Evolutionary conservation across 2,113 vertebrate genomes (phyloP).

Genomic region (Festucalex cinctus): DNA sequence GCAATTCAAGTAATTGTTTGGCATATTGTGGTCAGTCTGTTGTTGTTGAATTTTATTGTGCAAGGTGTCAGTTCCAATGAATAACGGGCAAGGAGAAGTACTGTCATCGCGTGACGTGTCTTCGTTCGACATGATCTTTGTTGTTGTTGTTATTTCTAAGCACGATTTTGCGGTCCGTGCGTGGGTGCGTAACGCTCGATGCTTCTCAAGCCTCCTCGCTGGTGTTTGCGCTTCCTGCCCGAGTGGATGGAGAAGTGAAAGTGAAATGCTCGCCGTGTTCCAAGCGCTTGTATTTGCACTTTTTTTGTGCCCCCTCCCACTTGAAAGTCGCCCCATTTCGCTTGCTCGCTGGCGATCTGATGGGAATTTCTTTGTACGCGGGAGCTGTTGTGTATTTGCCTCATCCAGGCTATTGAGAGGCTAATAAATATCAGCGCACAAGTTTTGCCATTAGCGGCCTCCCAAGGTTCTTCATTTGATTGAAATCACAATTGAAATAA

Average conservation of each 20-base stretch:
- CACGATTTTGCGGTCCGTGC: not conserved
- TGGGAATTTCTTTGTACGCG: conserved; percentile 32
- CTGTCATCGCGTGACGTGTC: too few relatives aligned
- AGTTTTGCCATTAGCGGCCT: conserved; percentile 40
- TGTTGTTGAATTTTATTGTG: too few relatives aligned
- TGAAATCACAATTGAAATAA: too few relatives aligned
- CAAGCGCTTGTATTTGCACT: conserved; percentile 48
- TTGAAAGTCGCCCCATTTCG: not conserved
- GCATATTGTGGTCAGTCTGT: too few relatives aligned
- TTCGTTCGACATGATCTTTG: too few relatives aligned
- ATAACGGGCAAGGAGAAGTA: not conserved
- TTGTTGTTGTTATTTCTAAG: not conserved
- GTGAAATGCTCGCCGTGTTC: conserved; percentile 26
- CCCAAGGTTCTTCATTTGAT: conserved; percentile 31
- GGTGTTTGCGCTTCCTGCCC: conserved; percentile 1
- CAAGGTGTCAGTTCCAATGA: not conserved
- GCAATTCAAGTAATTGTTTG: too few relatives aligned
- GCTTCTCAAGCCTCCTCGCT: not conserved
- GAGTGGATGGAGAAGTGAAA: conserved; percentile 17
- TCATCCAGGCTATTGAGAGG: conserved; percentile 26
- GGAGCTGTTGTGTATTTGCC: conserved; percentile 27
- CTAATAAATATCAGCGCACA: conserved; percentile 29
- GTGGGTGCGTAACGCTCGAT: not conserved
- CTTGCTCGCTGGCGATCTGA: conserved; percentile 32
- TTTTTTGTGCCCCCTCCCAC: conserved; percentile 8